Conservation (phyloP, 2,797 vertebrate genomes). For the Malacoraja senta region DNA sequence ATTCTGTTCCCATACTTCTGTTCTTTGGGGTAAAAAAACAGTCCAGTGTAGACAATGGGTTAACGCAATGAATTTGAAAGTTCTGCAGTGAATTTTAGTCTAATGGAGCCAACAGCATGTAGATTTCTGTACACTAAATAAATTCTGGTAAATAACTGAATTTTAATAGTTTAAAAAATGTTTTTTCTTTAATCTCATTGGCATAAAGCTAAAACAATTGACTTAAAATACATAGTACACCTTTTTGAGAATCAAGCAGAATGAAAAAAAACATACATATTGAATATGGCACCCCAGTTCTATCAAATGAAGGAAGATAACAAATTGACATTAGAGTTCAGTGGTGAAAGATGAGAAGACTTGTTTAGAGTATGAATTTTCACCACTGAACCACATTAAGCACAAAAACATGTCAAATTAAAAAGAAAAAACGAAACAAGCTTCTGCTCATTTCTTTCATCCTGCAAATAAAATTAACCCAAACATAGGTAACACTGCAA, state of each 20-base stretch:
- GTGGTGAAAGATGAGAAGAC: background rate
- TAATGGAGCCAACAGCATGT: background rate
- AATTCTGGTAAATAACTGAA: conserved; percentile 11
- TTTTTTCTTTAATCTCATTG: conserved; percentile 1
- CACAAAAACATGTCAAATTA: background rate
- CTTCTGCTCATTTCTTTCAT: background rate
- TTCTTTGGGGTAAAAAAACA: background rate
- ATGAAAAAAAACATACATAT: background rate
- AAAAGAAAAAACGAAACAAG: background rate
- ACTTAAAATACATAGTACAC: background rate
- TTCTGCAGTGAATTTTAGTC: background rate
- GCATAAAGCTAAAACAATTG: background rate
- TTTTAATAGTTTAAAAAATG: background rate
- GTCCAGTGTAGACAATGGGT: conserved; percentile 18
- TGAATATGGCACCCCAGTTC: background rate
- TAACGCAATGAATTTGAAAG: conserved; percentile 3
- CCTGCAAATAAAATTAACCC: background rate
- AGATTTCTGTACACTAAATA: background rate
- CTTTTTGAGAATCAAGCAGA: conserved; percentile 10
- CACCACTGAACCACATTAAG: background rate
- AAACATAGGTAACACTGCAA: background rate
- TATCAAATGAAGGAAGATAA: background rate
- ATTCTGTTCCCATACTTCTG: conserved; percentile 22
- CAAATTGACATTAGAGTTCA: background rate
- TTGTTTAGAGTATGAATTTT: background rate